phyloP scores from a whole-genome alignment of 2,113 vertebrate species.

The Spea bombifrons region DNA sequence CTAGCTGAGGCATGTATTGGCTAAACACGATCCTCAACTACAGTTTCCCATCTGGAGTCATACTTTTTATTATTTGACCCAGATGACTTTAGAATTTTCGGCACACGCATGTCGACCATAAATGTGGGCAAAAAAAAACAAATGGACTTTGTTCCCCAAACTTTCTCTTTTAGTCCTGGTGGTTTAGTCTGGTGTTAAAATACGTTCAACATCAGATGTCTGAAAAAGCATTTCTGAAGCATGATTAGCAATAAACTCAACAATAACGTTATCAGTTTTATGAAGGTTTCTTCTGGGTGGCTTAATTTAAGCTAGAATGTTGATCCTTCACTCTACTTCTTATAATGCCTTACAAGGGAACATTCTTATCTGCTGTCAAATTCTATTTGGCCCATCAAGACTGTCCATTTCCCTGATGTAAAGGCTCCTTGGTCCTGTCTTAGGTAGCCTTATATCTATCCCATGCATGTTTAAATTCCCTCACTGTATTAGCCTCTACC shows the following conservation, averaged over 20 bases:
- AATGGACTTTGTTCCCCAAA: background rate
- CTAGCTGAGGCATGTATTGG: slow-evolving; percentile 1
- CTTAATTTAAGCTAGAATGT: background rate
- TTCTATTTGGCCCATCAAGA: no score
- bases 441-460: no score
- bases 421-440: no score
- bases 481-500: no score
- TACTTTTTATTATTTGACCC: background rate
- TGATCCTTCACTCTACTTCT: no score
- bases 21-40: background rate
- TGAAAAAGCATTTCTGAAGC: background rate
- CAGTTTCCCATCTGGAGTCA: background rate
- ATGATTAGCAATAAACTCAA: slow-evolving; percentile 8
- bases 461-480: no score
- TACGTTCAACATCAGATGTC: background rate
- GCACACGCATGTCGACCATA: background rate
- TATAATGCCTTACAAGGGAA: no score
- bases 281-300: background rate
- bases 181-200: slow-evolving; percentile 5
- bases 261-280: background rate
- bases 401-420: no score
- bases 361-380: no score
- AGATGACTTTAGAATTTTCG: background rate
- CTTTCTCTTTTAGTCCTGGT: background rate
- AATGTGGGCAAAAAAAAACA: background rate